phyloP scores from a whole-genome alignment of 1,140 invertebrate genomes.

The Berghia stephanieae region DNA sequence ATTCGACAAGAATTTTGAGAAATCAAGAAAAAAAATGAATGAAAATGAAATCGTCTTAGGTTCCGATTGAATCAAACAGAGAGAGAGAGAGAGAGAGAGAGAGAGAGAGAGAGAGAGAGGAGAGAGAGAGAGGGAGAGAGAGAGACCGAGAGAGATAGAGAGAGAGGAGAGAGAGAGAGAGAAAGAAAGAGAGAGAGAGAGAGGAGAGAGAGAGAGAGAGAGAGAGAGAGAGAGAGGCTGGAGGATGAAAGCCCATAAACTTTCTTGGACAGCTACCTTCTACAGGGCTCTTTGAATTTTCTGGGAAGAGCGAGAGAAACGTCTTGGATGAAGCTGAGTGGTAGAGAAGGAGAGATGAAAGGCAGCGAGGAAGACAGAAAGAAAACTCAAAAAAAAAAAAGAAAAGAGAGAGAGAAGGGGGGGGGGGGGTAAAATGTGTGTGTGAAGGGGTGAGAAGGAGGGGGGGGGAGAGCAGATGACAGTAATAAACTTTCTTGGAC shows the following conservation, averaged over 20 bases:
- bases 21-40: too few relatives aligned
- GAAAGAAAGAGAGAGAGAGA: not conserved
- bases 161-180: not conserved
- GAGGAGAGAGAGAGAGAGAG: not conserved
- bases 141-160: not conserved
- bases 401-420: not conserved
- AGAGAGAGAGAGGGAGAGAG: not conserved
- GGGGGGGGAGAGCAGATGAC: too few relatives aligned
- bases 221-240: conserved; percentile 8
- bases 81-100: conserved; percentile 2
- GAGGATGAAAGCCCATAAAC: too few relatives aligned
- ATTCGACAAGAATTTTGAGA: too few relatives aligned
- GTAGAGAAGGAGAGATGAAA: not conserved
- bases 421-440: not conserved
- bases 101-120: not conserved
- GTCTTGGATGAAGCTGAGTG: too few relatives aligned
- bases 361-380: not conserved
- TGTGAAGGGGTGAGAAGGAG: not conserved
- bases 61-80: too few relatives aligned
- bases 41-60: too few relatives aligned
- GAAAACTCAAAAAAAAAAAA: not conserved
- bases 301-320: too few relatives aligned
- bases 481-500: too few relatives aligned
- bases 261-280: too few relatives aligned
- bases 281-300: too few relatives aligned